Evolutionary conservation across 1,140 invertebrate species (phyloP), one percentile per base, ranked within the genome.

Genomic region (Heliconius hewitsoni): DNA sequence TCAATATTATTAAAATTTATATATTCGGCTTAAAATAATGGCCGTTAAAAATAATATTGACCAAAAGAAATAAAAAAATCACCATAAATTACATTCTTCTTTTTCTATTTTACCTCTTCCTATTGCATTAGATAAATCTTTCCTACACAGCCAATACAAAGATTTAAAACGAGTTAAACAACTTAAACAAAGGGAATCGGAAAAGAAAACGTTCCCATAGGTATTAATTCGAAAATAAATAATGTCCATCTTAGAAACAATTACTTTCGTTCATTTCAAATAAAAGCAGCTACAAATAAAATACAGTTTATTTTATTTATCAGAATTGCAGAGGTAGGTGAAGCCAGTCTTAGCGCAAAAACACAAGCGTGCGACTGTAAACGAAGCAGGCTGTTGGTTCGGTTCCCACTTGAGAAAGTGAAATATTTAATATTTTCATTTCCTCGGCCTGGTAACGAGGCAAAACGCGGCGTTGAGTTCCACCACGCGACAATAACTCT

Each of bases 191-290:
- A 66, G 27, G 60, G 4, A 4, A 66, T 27, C 27, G 60, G 60
- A 66, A 66, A 66, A 66, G 60, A 66, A 66, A 66, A 66, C 60
- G 60, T 23, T 66, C 60, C 60, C 60, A 66, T 66, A 66, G 60
- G 60, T 66, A 66, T 30, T 11, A 30, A 74, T 74, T 70, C 72
- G 74, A 30, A 66, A 39, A 70, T 76, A 57, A 39, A 66, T 30
- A 75, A 75, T 55, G 27, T 75, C 52, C 16, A 37, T 74, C 57
- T 27, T 18, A 70, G 77, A 42, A 73, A 78, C 77, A 78, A 78
- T 78, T 78, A 78, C 77, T 74, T 78, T 74, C 55, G 55, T 70
- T 74, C 34, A 19, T 70, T 71, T 60, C 39, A 39, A 42, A 50
- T 19, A 46, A 75, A 27, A 39, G 27, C 18, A 52, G 72, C 16